Evolutionary conservation across 1,140 invertebrate genomes (phyloP).

Genomic region (Hyles vespertilio): DNA sequence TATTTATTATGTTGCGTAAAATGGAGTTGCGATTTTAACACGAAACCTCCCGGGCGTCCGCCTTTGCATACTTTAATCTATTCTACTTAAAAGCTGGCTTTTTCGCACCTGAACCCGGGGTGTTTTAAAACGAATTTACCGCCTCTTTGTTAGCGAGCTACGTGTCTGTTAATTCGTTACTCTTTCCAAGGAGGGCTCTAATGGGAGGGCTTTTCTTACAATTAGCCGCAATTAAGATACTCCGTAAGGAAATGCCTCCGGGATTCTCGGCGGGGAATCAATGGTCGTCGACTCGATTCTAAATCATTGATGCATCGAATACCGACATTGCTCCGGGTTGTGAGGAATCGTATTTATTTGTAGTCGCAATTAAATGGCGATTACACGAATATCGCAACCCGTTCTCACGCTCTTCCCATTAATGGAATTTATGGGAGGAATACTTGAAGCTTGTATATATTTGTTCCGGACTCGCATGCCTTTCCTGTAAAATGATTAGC

Average conservation of each 20-base stretch:
- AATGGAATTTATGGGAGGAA: background rate
- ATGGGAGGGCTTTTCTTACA: constrained; percentile 64
- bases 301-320: constrained; percentile 21
- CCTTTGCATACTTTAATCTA: constrained; percentile 50
- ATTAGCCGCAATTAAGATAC: constrained; percentile 69
- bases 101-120: constrained; percentile 62
- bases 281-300: constrained; percentile 19
- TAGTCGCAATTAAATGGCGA: constrained; percentile 20
- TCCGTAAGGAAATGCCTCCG: constrained; percentile 36
- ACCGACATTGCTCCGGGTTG: constrained; percentile 10
- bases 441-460: background rate
- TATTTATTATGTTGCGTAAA: constrained; percentile 15
- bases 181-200: constrained; percentile 50
- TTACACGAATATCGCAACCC: constrained; percentile 14
- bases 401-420: constrained; percentile 13
- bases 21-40: constrained; percentile 23
- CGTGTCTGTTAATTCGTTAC: constrained; percentile 69
- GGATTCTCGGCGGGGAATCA: constrained; percentile 24
- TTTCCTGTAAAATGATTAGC: too few species aligned
- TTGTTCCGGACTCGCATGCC: background rate
- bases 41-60: constrained; percentile 15
- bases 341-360: constrained; percentile 17
- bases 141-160: constrained; percentile 46
- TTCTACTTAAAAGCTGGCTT: constrained; percentile 59
- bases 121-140: constrained; percentile 65